Evolutionary conservation across 2,888 invertebrate species (phyloP).

Genomic region (Diarsia mendica): DNA sequence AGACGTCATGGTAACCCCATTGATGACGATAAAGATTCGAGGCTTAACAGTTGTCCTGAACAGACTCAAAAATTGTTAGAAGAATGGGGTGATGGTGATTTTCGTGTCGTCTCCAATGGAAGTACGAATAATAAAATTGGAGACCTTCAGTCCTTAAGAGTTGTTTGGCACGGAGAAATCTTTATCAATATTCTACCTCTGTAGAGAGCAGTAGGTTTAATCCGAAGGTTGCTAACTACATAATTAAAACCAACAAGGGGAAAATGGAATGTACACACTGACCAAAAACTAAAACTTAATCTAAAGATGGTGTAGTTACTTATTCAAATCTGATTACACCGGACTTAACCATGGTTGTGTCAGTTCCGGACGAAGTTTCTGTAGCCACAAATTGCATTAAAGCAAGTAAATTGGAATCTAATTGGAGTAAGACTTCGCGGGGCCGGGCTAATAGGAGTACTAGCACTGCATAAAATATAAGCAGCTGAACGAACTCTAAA

Average conservation of each 20-base stretch:
- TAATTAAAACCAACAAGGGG: background rate
- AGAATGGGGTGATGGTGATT: background rate
- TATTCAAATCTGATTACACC: slow-evolving; percentile 31
- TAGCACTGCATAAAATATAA: slow-evolving; percentile 17
- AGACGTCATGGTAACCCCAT: no score
- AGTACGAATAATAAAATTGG: no score
- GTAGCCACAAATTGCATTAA: slow-evolving; percentile 51
- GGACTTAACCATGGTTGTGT: slow-evolving; percentile 29
- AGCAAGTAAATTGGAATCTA: slow-evolving; percentile 41
- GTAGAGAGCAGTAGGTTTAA: background rate
- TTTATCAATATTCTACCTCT: background rate
- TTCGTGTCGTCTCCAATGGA: background rate
- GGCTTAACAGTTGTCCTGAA: background rate
- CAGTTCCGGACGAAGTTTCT: slow-evolving; percentile 20
- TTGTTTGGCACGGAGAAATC: background rate
- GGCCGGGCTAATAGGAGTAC: background rate
- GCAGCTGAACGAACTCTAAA: slow-evolving; percentile 4
- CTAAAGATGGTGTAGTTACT: slow-evolving; percentile 20
- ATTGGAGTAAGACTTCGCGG: slow-evolving; percentile 44
- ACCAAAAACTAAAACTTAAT: background rate
- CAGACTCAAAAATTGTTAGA: background rate
- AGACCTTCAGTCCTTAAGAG: background rate
- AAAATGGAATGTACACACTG: background rate
- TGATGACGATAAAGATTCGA: background rate
- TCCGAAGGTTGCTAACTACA: background rate